phyloP scores from a whole-genome alignment of 2,888 invertebrate genomes.

The Linnaemya tessellans region DNA sequence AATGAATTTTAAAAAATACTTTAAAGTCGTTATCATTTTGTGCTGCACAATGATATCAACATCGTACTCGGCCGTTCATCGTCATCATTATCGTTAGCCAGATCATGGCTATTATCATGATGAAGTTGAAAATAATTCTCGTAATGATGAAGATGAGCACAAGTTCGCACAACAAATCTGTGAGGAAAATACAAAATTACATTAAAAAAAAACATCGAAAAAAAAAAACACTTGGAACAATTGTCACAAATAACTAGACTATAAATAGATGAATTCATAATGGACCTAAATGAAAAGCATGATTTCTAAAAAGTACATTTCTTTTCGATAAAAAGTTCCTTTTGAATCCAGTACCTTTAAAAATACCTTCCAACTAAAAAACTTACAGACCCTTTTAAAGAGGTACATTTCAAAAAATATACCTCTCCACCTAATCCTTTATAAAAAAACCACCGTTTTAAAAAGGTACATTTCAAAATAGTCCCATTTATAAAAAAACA shows the following conservation, averaged over 20 bases:
- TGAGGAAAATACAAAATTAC: conserved; percentile 48
- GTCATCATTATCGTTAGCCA: background rate
- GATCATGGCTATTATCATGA: conserved; percentile 23
- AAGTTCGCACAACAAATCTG: conserved; percentile 69
- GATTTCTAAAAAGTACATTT: background rate
- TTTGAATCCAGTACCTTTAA: background rate
- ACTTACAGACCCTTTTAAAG: no score
- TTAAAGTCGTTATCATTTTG: conserved; percentile 45
- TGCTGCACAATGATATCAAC: conserved; percentile 17
- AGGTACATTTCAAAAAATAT: no score
- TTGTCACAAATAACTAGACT: conserved; percentile 25
- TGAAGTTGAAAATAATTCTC: conserved; percentile 33
- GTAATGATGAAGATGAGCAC: conserved; percentile 67
- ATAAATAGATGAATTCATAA: conserved; percentile 35
- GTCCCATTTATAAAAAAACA: background rate
- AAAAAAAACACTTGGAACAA: conserved; percentile 44
- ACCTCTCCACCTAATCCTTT: no score
- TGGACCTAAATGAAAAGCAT: rapidly evolving
- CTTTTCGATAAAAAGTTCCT: background rate
- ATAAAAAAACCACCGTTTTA: no score
- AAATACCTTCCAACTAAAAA: background rate
- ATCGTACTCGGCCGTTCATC: background rate
- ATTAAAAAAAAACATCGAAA: conserved; percentile 18
- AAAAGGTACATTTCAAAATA: no score
- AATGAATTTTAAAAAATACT: conserved; percentile 66